Conservation (phyloP, 92 coral and sea anemone genomes). For the Porites lobata region DNA sequence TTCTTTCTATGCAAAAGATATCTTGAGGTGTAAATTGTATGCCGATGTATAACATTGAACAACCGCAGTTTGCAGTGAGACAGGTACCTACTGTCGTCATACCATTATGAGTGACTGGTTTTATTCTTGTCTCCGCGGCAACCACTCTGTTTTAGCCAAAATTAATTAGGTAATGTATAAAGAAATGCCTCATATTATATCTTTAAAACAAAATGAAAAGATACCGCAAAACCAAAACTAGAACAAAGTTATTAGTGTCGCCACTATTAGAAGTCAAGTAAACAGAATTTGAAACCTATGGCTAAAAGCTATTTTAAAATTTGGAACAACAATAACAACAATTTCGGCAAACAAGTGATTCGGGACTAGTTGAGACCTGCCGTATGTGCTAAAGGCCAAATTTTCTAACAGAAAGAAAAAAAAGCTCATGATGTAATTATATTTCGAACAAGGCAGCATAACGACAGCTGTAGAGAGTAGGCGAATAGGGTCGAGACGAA, state of each 20-base stretch:
- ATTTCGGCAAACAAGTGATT: background rate
- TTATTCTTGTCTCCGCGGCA: conserved; percentile 12
- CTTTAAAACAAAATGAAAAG: conserved; percentile 14
- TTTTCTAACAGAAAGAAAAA: background rate
- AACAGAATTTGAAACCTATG: conserved; percentile 1
- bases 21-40: background rate
- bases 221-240: conserved; percentile 3
- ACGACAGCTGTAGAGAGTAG: too few species aligned
- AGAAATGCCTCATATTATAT: background rate
- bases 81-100: conserved; percentile 21
- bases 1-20: background rate
- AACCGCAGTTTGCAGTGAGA: conserved; percentile 5
- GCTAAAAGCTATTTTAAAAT: background rate
- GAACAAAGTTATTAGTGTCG: background rate
- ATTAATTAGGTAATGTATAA: conserved; percentile 31
- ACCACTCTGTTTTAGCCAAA: conserved; percentile 13
- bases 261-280: conserved; percentile 11
- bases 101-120: conserved; percentile 10
- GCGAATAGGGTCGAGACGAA: background rate
- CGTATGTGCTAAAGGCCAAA: background rate
- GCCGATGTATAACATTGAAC: background rate
- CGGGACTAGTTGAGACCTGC: background rate
- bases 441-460: too few species aligned
- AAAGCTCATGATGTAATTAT: background rate
- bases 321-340: background rate